Conservation (phyloP, 2,888 invertebrate genomes). For the Ceratothoa steindachneri region DNA sequence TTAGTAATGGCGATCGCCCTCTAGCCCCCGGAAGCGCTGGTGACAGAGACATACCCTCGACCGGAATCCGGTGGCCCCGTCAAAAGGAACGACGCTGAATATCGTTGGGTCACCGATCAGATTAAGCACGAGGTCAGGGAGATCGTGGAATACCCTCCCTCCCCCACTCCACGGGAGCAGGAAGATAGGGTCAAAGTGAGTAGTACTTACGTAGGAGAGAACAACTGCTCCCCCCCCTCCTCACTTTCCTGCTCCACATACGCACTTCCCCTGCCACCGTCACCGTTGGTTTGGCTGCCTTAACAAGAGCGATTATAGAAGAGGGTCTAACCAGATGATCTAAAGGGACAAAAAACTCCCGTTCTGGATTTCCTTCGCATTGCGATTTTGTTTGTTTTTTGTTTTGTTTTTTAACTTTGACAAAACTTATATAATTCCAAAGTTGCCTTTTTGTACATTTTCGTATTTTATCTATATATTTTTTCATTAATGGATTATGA, state of each 20-base stretch:
- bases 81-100: conserved; percentile 42
- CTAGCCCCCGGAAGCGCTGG: conserved; percentile 3
- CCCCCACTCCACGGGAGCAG: neutral
- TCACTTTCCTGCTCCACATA: neutral
- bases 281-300: too few relatives aligned
- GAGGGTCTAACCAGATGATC: too few relatives aligned
- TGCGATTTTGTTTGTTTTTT: too few relatives aligned
- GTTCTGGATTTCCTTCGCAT: too few relatives aligned
- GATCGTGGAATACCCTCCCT: conserved; percentile 26
- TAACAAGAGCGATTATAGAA: too few relatives aligned
- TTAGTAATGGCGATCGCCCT: neutral
- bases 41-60: conserved; percentile 33
- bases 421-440: too few relatives aligned
- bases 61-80: conserved; percentile 46
- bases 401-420: too few relatives aligned
- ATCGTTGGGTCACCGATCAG: conserved; percentile 43
- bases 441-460: too few relatives aligned
- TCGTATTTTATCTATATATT: too few relatives aligned
- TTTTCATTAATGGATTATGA: too few relatives aligned
- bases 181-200: conserved; percentile 19
- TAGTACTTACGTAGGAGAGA: too few relatives aligned
- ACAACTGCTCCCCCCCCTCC: neutral
- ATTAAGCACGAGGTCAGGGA: conserved; percentile 38
- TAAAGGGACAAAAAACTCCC: too few relatives aligned
- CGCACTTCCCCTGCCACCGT: conserved; percentile 2